A percentile compares a stretch with the other conserved stretches of the same genome.
Conservation (phyloP, 2,113 vertebrate species). For the Thinocorus orbignyianus region DNA sequence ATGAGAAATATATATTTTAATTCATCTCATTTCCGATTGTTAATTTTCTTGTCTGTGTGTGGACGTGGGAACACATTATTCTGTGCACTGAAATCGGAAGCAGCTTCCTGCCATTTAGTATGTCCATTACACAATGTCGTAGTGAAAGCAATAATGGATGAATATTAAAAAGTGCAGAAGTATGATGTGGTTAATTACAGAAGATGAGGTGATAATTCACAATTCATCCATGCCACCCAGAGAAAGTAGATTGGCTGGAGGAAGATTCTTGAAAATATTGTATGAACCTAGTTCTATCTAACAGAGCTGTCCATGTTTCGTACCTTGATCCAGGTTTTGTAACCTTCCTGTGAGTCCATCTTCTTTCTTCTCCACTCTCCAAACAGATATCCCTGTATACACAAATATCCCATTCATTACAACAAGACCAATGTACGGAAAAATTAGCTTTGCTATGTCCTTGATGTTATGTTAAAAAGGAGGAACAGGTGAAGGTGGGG, state of each 20-base stretch:
- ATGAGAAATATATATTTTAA: conserved; percentile 22
- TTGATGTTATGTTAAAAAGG: not conserved
- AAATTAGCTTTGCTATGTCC: not conserved
- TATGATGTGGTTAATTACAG: not conserved
- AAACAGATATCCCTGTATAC: not conserved
- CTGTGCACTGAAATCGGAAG: not conserved
- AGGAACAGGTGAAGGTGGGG: not conserved
- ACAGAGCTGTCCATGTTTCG: not conserved
- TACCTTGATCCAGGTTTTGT: not conserved
- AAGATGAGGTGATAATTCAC: not conserved
- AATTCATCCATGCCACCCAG: not conserved
- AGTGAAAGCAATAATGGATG: conserved; percentile 28
- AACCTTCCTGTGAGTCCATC: not conserved
- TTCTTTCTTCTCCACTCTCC: not conserved
- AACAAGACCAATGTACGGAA: rapidly evolving
- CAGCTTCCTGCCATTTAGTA: conserved; percentile 25
- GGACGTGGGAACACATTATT: not conserved
- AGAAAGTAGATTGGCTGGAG: not conserved
- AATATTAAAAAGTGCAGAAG: not conserved
- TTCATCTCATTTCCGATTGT: conserved; percentile 18
- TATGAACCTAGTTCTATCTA: not conserved
- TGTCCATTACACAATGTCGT: not conserved
- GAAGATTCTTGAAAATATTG: not conserved
- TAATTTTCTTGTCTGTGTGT: not conserved
- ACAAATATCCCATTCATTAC: not conserved